phyloP scores from a whole-genome alignment of 2,797 vertebrate genomes.

The Dendrocincla fuliginosa region DNA sequence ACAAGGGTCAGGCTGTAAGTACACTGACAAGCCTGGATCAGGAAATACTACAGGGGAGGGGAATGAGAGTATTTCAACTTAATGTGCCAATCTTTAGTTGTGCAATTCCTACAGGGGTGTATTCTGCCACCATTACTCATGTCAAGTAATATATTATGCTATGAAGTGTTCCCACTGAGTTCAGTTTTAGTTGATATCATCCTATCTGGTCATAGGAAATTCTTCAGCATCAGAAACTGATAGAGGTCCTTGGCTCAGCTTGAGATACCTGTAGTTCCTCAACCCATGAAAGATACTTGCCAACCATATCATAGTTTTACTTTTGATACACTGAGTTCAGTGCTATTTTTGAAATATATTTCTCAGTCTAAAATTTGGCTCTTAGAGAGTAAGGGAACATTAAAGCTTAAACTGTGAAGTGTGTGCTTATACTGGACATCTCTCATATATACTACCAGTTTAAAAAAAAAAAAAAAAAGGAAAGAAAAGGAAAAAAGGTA shows the following conservation, averaged over 20 bases:
- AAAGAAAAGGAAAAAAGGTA: not conserved
- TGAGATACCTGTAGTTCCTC: not conserved
- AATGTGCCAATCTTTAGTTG: constrained; percentile 5
- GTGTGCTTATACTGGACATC: not conserved
- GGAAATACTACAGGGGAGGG: constrained; percentile 9
- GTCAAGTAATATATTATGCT: constrained; percentile 11
- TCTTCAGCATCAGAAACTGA: not conserved
- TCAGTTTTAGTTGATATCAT: not conserved
- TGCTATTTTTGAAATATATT: not conserved
- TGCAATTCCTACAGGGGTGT: not conserved
- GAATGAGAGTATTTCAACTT: constrained; percentile 34
- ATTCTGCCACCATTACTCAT: constrained; percentile 11
- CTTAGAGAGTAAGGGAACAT: not conserved
- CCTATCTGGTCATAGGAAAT: not conserved
- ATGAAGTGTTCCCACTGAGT: not conserved
- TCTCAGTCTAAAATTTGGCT: not conserved
- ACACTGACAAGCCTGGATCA: not conserved
- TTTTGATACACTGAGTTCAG: not conserved
- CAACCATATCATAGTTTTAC: not conserved
- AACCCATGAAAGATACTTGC: not conserved
- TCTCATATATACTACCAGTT: not conserved
- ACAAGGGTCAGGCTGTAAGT: not conserved
- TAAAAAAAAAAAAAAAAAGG: not conserved
- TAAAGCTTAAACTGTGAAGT: not conserved
- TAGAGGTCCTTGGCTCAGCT: not conserved